These are phyloP conservation scores for Hydraecia micacea DNA, from an alignment of 2,888 invertebrate species.

Conservation along the genomic window DNA sequence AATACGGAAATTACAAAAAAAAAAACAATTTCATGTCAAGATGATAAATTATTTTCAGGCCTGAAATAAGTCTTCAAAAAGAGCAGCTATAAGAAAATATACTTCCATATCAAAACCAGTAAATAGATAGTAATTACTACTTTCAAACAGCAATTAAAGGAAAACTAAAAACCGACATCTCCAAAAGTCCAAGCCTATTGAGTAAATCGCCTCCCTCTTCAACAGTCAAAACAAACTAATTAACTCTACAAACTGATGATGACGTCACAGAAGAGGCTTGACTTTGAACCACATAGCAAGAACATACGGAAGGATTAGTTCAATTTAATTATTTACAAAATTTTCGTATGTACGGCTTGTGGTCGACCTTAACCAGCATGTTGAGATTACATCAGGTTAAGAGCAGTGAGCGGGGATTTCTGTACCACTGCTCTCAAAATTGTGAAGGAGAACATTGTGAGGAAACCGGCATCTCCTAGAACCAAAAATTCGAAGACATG, in stretches of 20 bases:
- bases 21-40: background rate
- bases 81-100: background rate
- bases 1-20: background rate
- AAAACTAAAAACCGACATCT: slow-evolving; percentile 34
- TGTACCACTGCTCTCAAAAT: background rate
- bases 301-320: slow-evolving; percentile 8
- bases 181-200: slow-evolving; percentile 22
- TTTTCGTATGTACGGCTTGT: background rate
- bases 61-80: background rate
- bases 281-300: slow-evolving; percentile 12
- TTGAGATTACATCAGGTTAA: background rate
- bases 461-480: background rate
- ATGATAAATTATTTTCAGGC: background rate
- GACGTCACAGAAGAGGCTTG: slow-evolving; percentile 53
- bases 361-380: background rate
- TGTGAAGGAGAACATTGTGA: background rate
- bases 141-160: slow-evolving; percentile 6
- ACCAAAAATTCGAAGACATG: background rate
- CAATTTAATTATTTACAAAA: background rate
- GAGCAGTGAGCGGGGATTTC: background rate
- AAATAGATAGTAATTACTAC: background rate
- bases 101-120: background rate
- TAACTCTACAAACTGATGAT: slow-evolving; percentile 57
- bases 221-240: slow-evolving; percentile 58
- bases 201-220: slow-evolving; percentile 47